A percentile compares a stretch with the other conserved stretches of the same genome.
Conservation (phyloP, 2,113 vertebrate genomes). For the Dolichallabes microphthalmus region DNA sequence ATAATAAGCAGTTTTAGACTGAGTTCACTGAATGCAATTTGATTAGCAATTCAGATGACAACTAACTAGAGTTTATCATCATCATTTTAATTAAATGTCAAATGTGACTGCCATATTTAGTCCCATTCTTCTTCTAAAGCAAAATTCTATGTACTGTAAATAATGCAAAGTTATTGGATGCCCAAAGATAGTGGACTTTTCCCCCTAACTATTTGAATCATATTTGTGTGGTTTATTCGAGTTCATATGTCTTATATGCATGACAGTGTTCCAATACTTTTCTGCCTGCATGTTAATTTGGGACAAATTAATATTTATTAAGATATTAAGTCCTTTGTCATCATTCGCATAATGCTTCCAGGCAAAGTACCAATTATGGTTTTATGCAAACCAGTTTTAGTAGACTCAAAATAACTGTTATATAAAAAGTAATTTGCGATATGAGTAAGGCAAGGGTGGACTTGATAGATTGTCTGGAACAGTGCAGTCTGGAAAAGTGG, state of each 20-base stretch:
- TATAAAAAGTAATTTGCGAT: neutral
- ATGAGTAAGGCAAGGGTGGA: neutral
- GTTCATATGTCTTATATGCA: neutral
- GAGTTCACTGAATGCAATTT: neutral
- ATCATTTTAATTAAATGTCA: neutral
- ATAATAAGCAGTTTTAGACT: neutral
- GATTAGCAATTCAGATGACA: neutral
- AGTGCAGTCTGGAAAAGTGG: too few species aligned
- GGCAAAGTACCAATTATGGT: neutral
- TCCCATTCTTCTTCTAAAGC: neutral
- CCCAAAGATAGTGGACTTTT: neutral
- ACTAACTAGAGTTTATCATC: neutral
- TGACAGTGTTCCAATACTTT: conserved; percentile 2
- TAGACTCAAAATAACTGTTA: neutral
- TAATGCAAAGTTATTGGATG: neutral
- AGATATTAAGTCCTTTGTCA: neutral
- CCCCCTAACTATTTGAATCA: neutral
- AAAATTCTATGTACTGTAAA: neutral
- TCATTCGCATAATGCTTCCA: neutral
- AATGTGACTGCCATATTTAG: neutral
- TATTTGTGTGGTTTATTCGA: neutral
- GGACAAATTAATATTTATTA: conserved; percentile 3
- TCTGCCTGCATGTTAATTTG: neutral
- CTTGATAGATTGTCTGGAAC: neutral
- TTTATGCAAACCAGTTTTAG: neutral